Conservation (phyloP, 1,140 invertebrate species). For the Argopecten irradians region DNA sequence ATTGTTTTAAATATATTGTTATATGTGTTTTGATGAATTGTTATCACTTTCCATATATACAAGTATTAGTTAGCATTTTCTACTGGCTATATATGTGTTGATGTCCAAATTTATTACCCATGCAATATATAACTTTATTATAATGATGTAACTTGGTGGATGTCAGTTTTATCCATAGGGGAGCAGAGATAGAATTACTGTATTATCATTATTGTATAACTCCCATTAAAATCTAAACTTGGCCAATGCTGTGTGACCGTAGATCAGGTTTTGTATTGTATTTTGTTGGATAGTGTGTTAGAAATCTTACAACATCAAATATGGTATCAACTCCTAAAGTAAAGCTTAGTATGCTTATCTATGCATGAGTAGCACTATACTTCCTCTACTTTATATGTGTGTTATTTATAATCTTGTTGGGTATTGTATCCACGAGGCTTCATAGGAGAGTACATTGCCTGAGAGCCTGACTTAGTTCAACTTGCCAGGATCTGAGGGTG, state of each 20-base stretch:
- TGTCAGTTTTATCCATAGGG: background rate
- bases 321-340: background rate
- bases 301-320: background rate
- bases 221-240: no score
- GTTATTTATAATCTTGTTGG: background rate
- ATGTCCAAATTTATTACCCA: background rate
- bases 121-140: constrained; percentile 18
- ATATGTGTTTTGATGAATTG: background rate
- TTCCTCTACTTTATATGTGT: background rate
- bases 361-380: background rate
- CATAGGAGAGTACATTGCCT: no score
- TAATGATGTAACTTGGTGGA: background rate
- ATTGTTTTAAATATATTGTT: background rate
- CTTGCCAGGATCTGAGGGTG: no score
- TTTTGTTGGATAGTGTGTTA: background rate
- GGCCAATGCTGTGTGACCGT: no score
- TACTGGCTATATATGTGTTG: background rate
- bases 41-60: background rate
- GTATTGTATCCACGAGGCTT: no score
- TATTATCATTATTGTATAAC: background rate
- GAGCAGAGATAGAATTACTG: background rate
- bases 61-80: background rate
- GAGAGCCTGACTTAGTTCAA: no score
- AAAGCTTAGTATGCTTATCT: background rate
- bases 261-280: no score